These are phyloP conservation scores for Thaleichthys pacificus DNA, from an alignment of 2,797 vertebrate species.

Conservation along the genomic window DNA sequence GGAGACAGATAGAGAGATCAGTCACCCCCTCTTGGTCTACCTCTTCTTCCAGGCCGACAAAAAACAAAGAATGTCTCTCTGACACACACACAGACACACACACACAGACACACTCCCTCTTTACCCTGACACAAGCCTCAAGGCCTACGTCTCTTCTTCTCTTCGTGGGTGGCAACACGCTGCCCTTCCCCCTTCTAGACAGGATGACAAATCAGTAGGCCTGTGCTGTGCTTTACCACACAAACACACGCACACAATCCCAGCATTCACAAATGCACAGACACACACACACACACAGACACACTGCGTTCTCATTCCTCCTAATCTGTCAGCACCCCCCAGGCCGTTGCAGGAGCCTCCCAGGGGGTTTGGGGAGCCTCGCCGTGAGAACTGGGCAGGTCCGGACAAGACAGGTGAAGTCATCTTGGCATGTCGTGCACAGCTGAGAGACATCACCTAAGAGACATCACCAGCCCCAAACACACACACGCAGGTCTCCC, in stretches of 20 bases:
- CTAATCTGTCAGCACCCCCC: background rate
- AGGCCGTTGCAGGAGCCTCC: background rate
- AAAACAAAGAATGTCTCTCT: slow-evolving; percentile 10
- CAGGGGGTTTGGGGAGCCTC: slow-evolving; percentile 11
- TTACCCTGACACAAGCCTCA: slow-evolving; percentile 20
- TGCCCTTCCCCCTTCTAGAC: slow-evolving; percentile 45
- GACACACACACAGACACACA: slow-evolving; percentile 6
- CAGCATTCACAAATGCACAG: slow-evolving; percentile 23
- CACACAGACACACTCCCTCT: slow-evolving; percentile 23
- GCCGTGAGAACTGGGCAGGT: slow-evolving; percentile 62
- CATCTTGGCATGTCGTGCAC: slow-evolving; percentile 15
- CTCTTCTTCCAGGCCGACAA: slow-evolving; percentile 21
- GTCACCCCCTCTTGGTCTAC: slow-evolving; percentile 41
- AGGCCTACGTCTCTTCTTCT: slow-evolving; percentile 35
- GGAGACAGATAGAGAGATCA: slow-evolving; percentile 15
- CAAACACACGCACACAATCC: slow-evolving; percentile 18
- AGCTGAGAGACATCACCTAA: slow-evolving; percentile 1
- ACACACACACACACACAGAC: slow-evolving; percentile 29
- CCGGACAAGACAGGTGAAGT: slow-evolving; percentile 69
- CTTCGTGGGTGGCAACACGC: slow-evolving; percentile 69
- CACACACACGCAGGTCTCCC: background rate
- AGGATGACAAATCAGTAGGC: slow-evolving; percentile 53
- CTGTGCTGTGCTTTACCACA: slow-evolving; percentile 29
- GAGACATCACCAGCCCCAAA: background rate
- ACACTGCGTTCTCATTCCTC: slow-evolving; percentile 17